Percentiles rank a stretch among this genome's conserved stretches.
phyloP scores from a whole-genome alignment of 2,113 vertebrate genomes.

The Glaucomys volans region DNA sequence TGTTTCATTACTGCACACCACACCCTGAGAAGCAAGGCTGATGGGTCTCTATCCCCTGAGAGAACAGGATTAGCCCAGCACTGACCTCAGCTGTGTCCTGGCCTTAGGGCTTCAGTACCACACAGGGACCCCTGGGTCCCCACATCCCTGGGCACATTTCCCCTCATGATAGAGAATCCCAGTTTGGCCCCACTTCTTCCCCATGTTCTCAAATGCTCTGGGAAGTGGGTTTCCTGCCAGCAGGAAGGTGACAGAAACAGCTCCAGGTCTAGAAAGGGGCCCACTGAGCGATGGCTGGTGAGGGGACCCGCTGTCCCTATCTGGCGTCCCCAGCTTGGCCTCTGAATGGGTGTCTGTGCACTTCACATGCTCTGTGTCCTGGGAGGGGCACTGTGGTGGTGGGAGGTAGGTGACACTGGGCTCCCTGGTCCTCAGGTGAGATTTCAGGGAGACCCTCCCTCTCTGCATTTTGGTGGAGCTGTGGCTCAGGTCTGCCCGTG shows the following conservation, averaged over 20 bases:
- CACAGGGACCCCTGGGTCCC: background rate
- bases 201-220: background rate
- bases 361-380: too few relatives aligned
- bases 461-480: background rate
- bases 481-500: background rate
- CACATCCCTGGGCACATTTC: background rate
- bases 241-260: background rate
- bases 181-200: accelerated
- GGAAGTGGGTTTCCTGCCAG: background rate
- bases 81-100: background rate
- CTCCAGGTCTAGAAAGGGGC: background rate
- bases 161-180: background rate
- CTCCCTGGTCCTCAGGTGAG: background rate
- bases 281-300: too few relatives aligned
- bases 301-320: background rate
- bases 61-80: too few relatives aligned
- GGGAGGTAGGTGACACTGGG: background rate
- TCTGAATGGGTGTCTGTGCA: too few relatives aligned
- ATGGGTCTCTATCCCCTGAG: accelerated
- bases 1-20: background rate
- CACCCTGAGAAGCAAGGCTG: background rate
- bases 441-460: accelerated
- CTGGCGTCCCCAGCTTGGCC: background rate
- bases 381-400: too few relatives aligned
- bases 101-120: background rate